Evolutionary conservation across 2,113 vertebrate genomes (phyloP).

Genomic region (Rhinopithecus roxellana): DNA sequence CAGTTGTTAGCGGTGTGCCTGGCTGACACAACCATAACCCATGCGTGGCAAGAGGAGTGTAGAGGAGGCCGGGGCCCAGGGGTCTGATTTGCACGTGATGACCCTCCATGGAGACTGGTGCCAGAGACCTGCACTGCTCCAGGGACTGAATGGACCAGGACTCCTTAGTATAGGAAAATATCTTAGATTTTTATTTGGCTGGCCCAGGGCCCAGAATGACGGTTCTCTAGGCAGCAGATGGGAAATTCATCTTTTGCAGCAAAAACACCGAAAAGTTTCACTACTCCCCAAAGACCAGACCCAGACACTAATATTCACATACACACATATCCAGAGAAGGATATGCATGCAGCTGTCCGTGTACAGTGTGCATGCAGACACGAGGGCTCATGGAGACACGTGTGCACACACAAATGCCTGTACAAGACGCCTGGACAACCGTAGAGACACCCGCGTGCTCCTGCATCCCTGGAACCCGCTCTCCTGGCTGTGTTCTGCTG

Average conservation of each 20-base stretch:
- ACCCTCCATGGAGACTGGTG: not conserved
- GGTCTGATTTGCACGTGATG: not conserved
- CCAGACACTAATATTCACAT: not conserved
- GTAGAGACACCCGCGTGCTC: rapidly evolving
- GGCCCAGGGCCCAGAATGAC: not conserved
- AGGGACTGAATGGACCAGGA: not conserved
- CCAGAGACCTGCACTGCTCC: not conserved
- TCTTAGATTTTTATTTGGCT: not conserved
- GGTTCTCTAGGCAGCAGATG: not conserved
- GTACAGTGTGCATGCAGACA: rapidly evolving
- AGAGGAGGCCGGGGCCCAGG: not conserved
- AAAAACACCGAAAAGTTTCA: not conserved
- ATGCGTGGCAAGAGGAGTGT: not conserved
- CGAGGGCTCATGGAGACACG: rapidly evolving
- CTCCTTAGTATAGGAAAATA: not conserved
- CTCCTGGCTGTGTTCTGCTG: not conserved
- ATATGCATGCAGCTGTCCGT: rapidly evolving
- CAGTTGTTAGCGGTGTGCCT: not conserved
- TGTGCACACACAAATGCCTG: not conserved
- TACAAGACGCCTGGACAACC: not conserved
- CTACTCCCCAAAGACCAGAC: too few species aligned
- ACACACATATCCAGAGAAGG: not conserved
- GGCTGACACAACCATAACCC: not conserved
- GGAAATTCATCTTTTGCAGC: not conserved
- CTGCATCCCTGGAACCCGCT: not conserved